Evolutionary conservation across 2,888 invertebrate genomes (phyloP).

Genomic region (Odiellus spinosus): DNA sequence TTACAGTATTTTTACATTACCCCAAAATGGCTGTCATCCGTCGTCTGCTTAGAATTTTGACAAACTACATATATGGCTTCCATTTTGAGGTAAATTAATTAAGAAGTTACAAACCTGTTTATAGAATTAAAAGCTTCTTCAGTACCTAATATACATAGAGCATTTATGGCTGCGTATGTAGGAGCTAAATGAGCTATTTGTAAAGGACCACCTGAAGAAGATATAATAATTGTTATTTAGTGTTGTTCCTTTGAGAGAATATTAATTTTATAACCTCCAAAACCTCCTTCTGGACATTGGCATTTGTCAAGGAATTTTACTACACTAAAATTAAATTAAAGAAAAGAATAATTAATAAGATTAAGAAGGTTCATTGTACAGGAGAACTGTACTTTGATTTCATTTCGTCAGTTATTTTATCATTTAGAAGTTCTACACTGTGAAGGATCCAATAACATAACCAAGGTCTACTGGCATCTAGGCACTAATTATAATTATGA

Average conservation of each 20-base stretch:
- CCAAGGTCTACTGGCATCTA: constrained; percentile 95
- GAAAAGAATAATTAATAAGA: not conserved
- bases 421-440: constrained; percentile 59
- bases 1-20: not conserved
- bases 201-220: constrained; percentile 69
- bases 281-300: constrained; percentile 66
- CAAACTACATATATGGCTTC: too few species aligned
- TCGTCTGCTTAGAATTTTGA: too few species aligned
- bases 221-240: not conserved
- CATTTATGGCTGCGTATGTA: constrained; percentile 92
- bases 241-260: not conserved
- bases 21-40: too few species aligned
- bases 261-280: constrained; percentile 31
- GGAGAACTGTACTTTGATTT: constrained; percentile 25
- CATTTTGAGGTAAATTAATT: too few species aligned
- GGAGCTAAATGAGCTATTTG: constrained; percentile 88
- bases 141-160: constrained; percentile 75
- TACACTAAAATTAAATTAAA: constrained; percentile 14
- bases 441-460: constrained; percentile 93
- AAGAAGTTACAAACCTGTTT: constrained; percentile 43
- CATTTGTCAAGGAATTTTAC: constrained; percentile 37
- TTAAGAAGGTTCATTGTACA: not conserved
- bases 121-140: constrained; percentile 72
- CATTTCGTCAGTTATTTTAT: constrained; percentile 39
- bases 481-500: constrained; percentile 37